Evolutionary conservation across 2,797 vertebrate genomes (phyloP).

Genomic region (Brachyalestes nurse): DNA sequence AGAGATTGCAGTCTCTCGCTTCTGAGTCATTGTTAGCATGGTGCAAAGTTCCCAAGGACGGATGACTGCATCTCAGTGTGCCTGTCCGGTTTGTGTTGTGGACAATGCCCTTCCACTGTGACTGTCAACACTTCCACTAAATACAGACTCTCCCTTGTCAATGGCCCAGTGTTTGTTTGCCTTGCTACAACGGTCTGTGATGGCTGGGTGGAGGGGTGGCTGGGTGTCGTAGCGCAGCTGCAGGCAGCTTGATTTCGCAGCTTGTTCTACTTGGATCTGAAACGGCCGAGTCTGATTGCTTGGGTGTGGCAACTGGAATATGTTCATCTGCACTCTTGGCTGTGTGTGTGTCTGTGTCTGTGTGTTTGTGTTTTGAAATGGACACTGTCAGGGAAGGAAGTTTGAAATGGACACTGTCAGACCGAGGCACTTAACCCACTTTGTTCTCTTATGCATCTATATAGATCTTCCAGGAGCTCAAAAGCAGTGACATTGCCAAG

Average conservation of each 20-base stretch:
- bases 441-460: not conserved
- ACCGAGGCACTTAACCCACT: not conserved
- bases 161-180: constrained; percentile 41
- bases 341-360: too few relatives aligned
- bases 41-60: not conserved
- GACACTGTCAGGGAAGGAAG: too few relatives aligned
- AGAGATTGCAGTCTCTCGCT: not conserved
- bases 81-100: not conserved
- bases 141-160: not conserved
- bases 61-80: not conserved
- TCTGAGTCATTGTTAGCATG: constrained; percentile 1
- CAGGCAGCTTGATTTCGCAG: not conserved
- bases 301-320: constrained; percentile 15
- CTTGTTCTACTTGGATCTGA: constrained; percentile 21
- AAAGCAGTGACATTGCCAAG: constrained; percentile 91
- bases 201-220: not conserved
- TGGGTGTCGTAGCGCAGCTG: constrained; percentile 39
- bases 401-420: too few relatives aligned
- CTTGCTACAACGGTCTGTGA: not conserved
- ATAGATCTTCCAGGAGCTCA: constrained; percentile 93
- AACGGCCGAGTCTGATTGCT: constrained; percentile 1
- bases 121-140: not conserved
- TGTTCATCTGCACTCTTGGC: constrained; percentile 8
- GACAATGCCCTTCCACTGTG: not conserved
- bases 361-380: too few relatives aligned